Conservation (phyloP, 2,113 vertebrate genomes). For the Halcyon malimbica region DNA sequence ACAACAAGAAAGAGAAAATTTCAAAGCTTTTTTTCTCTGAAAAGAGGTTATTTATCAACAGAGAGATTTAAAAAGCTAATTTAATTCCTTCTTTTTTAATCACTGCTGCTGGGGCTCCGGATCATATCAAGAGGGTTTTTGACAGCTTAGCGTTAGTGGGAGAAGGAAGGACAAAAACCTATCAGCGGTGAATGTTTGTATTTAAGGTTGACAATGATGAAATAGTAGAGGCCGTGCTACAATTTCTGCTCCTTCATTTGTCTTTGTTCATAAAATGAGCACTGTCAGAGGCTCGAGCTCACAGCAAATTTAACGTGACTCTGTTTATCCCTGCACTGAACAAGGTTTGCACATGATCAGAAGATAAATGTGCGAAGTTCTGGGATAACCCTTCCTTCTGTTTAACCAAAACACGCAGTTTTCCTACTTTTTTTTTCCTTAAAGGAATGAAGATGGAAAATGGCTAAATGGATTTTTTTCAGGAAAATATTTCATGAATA, state of each 20-base stretch:
- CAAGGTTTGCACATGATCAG: slow-evolving; percentile 35
- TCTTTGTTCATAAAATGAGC: slow-evolving; percentile 74
- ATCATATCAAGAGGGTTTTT: background rate
- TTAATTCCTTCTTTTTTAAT: background rate
- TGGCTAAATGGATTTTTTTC: background rate
- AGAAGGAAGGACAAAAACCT: slow-evolving; percentile 24
- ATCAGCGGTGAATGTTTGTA: slow-evolving; percentile 64
- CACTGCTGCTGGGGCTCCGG: background rate
- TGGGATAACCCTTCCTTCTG: background rate
- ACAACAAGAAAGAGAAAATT: background rate
- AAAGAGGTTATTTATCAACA: background rate
- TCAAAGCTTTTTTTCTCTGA: background rate
- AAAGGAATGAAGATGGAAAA: background rate
- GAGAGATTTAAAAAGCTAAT: slow-evolving; percentile 17
- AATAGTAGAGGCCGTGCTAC: slow-evolving; percentile 26
- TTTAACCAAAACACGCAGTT: background rate
- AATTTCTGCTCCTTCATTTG: slow-evolving; percentile 71
- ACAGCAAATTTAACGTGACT: slow-evolving; percentile 67
- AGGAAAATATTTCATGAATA: background rate
- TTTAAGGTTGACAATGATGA: slow-evolving; percentile 69
- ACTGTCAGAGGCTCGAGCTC: slow-evolving; percentile 67
- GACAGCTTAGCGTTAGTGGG: background rate
- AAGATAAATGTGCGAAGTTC: slow-evolving; percentile 43
- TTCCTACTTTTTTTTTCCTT: background rate
- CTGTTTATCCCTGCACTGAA: slow-evolving; percentile 61